These are phyloP conservation scores for Chroicocephalus ridibundus DNA, from an alignment of 2,113 vertebrate genomes.

Conservation along the genomic window DNA sequence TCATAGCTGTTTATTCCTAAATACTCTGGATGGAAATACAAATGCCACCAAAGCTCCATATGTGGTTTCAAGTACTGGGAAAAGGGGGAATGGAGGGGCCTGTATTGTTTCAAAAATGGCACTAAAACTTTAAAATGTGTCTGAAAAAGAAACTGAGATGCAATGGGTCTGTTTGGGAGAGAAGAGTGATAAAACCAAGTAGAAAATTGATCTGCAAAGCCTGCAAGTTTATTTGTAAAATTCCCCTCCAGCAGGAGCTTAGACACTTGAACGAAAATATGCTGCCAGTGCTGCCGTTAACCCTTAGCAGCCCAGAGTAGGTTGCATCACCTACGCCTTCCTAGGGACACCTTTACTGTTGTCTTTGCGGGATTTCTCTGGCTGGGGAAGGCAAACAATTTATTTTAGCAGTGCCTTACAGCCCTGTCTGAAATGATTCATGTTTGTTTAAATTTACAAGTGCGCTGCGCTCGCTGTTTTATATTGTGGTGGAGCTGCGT, in stretches of 20 bases:
- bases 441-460: background rate
- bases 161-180: background rate
- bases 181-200: conserved; percentile 59
- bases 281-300: conserved; percentile 34
- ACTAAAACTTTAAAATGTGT: conserved; percentile 45
- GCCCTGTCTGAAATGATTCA: background rate
- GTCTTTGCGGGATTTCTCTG: background rate
- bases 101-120: conserved; percentile 39
- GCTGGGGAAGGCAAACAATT: background rate
- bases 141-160: background rate
- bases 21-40: conserved; percentile 59
- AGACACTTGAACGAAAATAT: conserved; percentile 46
- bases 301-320: background rate
- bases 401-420: background rate
- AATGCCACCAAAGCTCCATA: conserved; percentile 41
- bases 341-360: background rate
- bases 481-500: background rate
- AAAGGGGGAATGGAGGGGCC: background rate
- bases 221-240: conserved; percentile 71
- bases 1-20: conserved; percentile 66
- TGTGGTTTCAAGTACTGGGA: conserved; percentile 28
- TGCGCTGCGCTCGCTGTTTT: background rate
- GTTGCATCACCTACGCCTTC: background rate
- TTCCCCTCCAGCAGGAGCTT: conserved; percentile 55
- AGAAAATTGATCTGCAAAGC: conserved; percentile 70